A percentile compares a stretch with the other conserved stretches of the same genome.
Conservation (phyloP, 2,113 vertebrate species). For the Empidonax traillii region DNA sequence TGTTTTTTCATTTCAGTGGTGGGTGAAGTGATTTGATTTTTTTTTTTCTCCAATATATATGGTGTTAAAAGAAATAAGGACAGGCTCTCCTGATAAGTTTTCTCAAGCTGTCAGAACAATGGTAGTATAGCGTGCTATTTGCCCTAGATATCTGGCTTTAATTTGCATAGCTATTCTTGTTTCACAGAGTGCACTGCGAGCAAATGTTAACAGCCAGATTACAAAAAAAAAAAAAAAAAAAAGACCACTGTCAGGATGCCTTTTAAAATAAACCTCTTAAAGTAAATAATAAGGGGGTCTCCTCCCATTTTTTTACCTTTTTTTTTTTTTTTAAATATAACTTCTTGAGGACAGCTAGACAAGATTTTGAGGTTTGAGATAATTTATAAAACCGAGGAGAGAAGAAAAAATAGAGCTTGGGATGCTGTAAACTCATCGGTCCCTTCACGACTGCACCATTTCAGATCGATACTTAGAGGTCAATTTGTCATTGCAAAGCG, state of each 20-base stretch:
- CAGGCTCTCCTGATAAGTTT: slow-evolving; percentile 46
- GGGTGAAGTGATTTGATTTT: slow-evolving; percentile 40
- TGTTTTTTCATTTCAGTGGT: slow-evolving; percentile 50
- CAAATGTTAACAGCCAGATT: slow-evolving; percentile 58
- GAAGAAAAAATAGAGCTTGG: not conserved
- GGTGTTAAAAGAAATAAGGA: slow-evolving; percentile 55
- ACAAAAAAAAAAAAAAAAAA: not conserved
- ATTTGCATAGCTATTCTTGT: slow-evolving; percentile 66
- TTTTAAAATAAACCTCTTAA: not conserved
- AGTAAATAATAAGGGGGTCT: not conserved
- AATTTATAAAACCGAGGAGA: not conserved
- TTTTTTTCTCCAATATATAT: not conserved
- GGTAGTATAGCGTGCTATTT: slow-evolving; percentile 56
- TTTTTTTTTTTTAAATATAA: not conserved
- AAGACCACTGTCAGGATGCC: not conserved
- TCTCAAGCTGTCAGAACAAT: slow-evolving; percentile 55
- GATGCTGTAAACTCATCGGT: slow-evolving; percentile 1
- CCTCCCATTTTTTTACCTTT: rapidly evolving
- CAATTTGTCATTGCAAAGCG: slow-evolving; percentile 34
- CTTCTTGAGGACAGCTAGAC: not conserved
- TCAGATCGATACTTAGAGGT: slow-evolving; percentile 41
- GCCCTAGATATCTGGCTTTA: slow-evolving; percentile 64
- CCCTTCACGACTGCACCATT: slow-evolving; percentile 25
- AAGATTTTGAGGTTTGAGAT: not conserved
- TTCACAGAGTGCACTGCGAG: slow-evolving; percentile 38